Conservation (phyloP, 1,140 invertebrate species). For the Dendroctonus ponderosae region DNA sequence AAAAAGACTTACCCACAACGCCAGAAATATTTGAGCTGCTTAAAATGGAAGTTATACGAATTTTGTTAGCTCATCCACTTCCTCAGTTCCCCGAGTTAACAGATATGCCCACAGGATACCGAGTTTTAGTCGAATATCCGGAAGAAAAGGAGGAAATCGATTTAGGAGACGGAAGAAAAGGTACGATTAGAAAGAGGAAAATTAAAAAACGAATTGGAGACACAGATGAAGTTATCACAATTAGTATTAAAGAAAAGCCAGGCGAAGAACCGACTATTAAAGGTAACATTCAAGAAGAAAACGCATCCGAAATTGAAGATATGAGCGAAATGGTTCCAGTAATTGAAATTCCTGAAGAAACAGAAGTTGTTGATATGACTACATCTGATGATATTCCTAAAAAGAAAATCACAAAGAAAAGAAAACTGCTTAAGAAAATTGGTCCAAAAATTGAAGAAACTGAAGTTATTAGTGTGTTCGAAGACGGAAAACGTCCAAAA, state of each 20-base stretch:
- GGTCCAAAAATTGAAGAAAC: conserved; percentile 45
- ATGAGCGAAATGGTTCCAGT: conserved; percentile 30
- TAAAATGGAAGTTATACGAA: conserved; percentile 39
- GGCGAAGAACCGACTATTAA: conserved; percentile 31
- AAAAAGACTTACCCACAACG: conserved; percentile 32
- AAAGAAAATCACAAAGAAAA: conserved; percentile 44
- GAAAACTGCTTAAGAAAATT: conserved; percentile 42
- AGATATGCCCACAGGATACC: conserved; percentile 19
- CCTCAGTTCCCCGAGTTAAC: conserved; percentile 37
- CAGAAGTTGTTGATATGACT: conserved; percentile 51
- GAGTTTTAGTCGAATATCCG: conserved; percentile 36
- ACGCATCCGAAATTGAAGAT: conserved; percentile 19
- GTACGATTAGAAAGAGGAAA: conserved; percentile 34
- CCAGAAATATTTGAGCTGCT: conserved; percentile 38
- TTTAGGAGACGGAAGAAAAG: conserved; percentile 27
- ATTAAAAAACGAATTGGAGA: conserved; percentile 36
- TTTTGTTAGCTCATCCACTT: conserved; percentile 38
- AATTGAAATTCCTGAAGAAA: conserved; percentile 51
- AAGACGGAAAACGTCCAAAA: conserved; percentile 46
- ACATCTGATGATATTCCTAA: conserved; percentile 50
- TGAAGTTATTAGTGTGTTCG: conserved; percentile 45
- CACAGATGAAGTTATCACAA: conserved; percentile 38
- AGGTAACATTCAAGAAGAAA: conserved; percentile 30
- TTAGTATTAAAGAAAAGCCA: conserved; percentile 25
- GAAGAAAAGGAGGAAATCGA: conserved; percentile 20